Percentiles rank a stretch among this genome's conserved stretches.
Conservation (phyloP, 1,140 invertebrate genomes). For the Cyclargus thomasi region DNA sequence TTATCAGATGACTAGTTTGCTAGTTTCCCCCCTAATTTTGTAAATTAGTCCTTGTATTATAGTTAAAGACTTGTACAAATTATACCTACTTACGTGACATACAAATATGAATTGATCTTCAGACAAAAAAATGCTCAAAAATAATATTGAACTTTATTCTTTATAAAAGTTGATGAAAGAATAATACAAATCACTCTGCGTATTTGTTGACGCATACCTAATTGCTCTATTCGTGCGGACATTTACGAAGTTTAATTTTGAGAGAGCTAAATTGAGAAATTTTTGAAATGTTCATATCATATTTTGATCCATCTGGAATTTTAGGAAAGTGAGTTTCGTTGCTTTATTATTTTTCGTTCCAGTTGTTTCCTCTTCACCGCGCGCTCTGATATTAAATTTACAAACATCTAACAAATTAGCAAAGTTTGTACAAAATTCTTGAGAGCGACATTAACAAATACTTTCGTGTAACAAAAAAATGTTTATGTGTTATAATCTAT, state of each 20-base stretch:
- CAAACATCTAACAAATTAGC: background rate
- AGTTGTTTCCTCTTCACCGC: background rate
- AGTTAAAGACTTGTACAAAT: no score
- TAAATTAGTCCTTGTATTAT: no score
- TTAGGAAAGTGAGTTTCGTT: background rate
- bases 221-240: background rate
- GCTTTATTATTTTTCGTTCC: background rate
- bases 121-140: no score
- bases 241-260: background rate
- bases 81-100: no score
- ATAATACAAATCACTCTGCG: no score
- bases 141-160: no score
- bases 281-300: background rate
- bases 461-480: background rate
- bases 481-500: background rate
- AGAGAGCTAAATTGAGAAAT: background rate
- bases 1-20: no score
- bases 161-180: no score
- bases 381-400: background rate
- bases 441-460: background rate
- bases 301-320: background rate
- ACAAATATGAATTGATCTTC: no score
- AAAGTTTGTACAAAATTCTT: background rate
- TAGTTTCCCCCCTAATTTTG: no score
- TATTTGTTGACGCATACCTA: background rate